Evolutionary conservation across 2,888 invertebrate species (phyloP).

Genomic region (Dastarcus helophoroides): DNA sequence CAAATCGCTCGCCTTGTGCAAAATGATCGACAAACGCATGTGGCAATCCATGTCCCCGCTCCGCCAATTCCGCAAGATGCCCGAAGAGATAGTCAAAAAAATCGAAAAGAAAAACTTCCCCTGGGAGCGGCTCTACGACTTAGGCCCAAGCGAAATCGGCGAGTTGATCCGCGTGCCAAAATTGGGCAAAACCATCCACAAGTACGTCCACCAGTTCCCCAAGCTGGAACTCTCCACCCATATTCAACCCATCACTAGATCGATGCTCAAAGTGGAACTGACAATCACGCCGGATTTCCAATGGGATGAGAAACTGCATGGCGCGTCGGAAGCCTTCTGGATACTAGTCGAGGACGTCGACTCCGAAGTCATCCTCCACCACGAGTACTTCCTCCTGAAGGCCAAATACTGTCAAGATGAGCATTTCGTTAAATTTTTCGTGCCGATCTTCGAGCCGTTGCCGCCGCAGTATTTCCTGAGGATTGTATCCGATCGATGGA

Average conservation of each 20-base stretch:
- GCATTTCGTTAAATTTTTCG: constrained; percentile 94
- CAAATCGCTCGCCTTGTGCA: constrained; percentile 89
- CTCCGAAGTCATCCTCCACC: constrained; percentile 84
- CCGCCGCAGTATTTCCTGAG: constrained; percentile 96
- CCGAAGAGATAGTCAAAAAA: constrained; percentile 91
- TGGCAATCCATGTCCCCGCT: constrained; percentile 99
- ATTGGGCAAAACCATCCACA: constrained; percentile 89
- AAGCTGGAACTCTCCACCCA: constrained; percentile 92
- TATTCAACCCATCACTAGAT: constrained; percentile 92
- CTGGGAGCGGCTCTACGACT: constrained; percentile 88
- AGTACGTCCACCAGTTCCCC: constrained; percentile 93
- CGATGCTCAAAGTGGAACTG: constrained; percentile 87
- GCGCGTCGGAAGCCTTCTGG: constrained; percentile 79
- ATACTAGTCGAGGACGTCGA: constrained; percentile 80
- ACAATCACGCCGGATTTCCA: constrained; percentile 98
- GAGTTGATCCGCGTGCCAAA: constrained; percentile 87
- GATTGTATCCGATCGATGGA: constrained; percentile 84
- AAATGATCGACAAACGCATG: constrained; percentile 98
- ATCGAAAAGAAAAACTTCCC: constrained; percentile 96
- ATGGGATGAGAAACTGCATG: constrained; percentile 92
- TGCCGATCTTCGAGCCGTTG: constrained; percentile 95
- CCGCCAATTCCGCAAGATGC: constrained; percentile 94
- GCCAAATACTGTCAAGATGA: constrained; percentile 90
- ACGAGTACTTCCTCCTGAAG: constrained; percentile 87
- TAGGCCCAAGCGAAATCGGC: constrained; percentile 95